These are phyloP conservation scores for Xylocampa areola DNA, from an alignment of 2,888 invertebrate genomes.

Conservation along the genomic window DNA sequence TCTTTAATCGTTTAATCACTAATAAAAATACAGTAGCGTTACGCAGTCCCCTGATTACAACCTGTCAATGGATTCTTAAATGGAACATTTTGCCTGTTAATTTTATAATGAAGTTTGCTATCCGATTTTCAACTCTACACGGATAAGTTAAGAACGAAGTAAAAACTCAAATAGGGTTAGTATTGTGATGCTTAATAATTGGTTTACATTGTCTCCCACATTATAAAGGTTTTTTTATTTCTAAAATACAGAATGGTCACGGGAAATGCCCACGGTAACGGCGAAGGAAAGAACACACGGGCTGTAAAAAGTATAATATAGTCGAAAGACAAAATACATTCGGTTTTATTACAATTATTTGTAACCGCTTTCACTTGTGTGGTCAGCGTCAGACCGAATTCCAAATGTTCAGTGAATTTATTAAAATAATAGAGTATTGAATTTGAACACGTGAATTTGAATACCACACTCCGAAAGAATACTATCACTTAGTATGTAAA, in stretches of 20 bases:
- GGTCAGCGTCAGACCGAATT: slow-evolving; percentile 18
- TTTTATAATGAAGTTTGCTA: slow-evolving; percentile 7
- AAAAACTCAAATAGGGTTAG: slow-evolving; percentile 16
- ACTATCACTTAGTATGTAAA: too few species aligned
- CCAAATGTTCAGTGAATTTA: slow-evolving; percentile 21
- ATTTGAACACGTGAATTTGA: slow-evolving; percentile 6
- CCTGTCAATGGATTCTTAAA: slow-evolving; percentile 53
- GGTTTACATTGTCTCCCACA: slow-evolving; percentile 56
- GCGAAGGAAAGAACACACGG: slow-evolving; percentile 23
- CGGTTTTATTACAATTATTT: slow-evolving; percentile 14
- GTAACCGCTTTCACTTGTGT: slow-evolving; percentile 18
- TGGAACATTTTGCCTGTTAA: slow-evolving; percentile 43
- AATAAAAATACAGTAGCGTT: slow-evolving; percentile 49
- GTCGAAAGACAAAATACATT: slow-evolving; percentile 23
- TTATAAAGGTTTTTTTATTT: slow-evolving; percentile 55
- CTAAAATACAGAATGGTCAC: slow-evolving; percentile 63
- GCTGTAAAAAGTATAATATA: slow-evolving; percentile 26
- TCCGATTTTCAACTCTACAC: slow-evolving; percentile 19
- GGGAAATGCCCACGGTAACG: slow-evolving; percentile 72
- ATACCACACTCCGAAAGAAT: not conserved
- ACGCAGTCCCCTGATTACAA: slow-evolving; percentile 52
- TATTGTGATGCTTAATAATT: slow-evolving; percentile 53
- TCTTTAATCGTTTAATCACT: slow-evolving; percentile 12
- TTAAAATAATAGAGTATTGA: slow-evolving; percentile 3
- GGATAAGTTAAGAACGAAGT: not conserved